Base-by-base conservation (phyloP, 2,888 invertebrate genomes). In the Eilema sororculum region DNA sequence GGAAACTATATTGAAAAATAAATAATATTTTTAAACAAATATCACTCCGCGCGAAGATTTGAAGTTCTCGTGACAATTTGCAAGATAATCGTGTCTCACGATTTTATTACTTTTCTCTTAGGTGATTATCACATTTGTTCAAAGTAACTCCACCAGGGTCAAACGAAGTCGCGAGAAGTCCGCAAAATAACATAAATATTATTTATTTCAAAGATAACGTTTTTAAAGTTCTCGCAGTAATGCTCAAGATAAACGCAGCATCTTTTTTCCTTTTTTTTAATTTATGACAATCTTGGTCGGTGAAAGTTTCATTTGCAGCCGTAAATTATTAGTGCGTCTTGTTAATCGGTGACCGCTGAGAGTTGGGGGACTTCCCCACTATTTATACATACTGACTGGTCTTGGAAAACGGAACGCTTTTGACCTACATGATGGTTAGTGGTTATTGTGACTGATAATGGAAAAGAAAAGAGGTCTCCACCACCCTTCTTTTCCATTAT, bases 261-360 rank as follows among this genome's bases (percentile, higher is more conserved):
- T 20, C 46, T 74, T 75, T 67, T 37, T 83, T 81, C 78, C 78
- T 78, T 72, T 71, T 69, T 84, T 86, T 87, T 86, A 86, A 89
- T 89, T 90, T 87, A 87, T 83, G 84, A 83, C 84, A 81, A 85
- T 85, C 85, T 86, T 79, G 81, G 75, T 78, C 70, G 60, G 63
- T 66, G 74, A 80, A 86, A 88, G 86, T 87, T 89, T 86, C 86
- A 84, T 88, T 88, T 87, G 84, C 83, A 82, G 75, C 81, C 84
- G 85, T 84, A 88, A 90, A 90, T 90, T 89, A 85, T 88, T 84
- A 86, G 86, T 83, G 83, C 85, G 83, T 83, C 79, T 77, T 81
- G 81, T 78, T 85, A 82, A 87, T 79, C 80, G 75, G 68, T 82
- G 81, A 78, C 82, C 83, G 75, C 80, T 77, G 74, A 78, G 81